Base-by-base conservation (phyloP, 2,888 invertebrate species). In the Drosophila dives region DNA sequence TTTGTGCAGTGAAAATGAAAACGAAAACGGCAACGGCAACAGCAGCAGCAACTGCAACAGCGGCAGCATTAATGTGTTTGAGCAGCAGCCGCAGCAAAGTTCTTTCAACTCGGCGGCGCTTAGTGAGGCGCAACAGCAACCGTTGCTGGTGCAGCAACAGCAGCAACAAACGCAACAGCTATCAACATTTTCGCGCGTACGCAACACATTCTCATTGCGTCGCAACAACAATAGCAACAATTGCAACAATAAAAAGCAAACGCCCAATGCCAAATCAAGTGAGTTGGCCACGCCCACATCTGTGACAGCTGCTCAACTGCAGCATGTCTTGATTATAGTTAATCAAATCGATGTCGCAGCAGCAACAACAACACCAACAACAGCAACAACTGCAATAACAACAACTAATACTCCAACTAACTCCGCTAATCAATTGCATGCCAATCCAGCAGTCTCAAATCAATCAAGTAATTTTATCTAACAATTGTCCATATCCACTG, bases 101-200 rank as follows among this genome's bases (percentile, higher is more conserved):
- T 85, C 85, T 89, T 85, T 85, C 89, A 85, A 85, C 85, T 82
- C 89, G 70, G 12, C 74, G 72, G 68, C 72, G 74, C 64, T 85
- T 80, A 84, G 73, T 85, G 85, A 90, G 72, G 75, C 83, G 77
- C 81, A 88, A 75, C 85, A 78, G 78, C 77, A 65, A 56, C 40
- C 23, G 55, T 42, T 55, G 55, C 55, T 26, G 26, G 38, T n/a
- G 60, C 69, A 68, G 50, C 73, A 69, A 45, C 73, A 55, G 32
- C 73, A 64, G 54, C 84, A 72, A 56, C 84, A 59, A 48, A 64
- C 69, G 61, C 87, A 83, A 66, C 83, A 82, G 72, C 77, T 83
- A 89, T 92, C 81, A 86, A 91, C 85, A 90, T 91, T 79, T 91
- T 92, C 75, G 82, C 92, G 83, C 89, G 92, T 87, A 56, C 84